Evolutionary conservation across 2,888 invertebrate species (phyloP), one percentile per base, ranked within the genome.

Genomic region (Caenorhabditis japonica): DNA sequence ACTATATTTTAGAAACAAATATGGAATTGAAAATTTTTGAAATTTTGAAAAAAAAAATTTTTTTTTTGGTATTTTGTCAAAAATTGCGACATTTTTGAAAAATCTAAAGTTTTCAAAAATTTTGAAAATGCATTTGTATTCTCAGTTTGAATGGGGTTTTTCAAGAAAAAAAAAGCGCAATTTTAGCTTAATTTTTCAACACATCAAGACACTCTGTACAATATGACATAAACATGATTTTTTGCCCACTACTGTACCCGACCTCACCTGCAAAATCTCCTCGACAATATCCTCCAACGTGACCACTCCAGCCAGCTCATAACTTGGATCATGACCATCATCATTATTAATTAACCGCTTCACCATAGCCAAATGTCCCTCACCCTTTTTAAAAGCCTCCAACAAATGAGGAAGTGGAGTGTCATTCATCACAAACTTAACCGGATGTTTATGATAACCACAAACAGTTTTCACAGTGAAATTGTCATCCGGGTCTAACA

Each of bases 401-500:
- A 99, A 92, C 92, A 99, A 94, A 51, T 94, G 91, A 86, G 96
- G 95, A 49, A 99, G 90, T 0, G 95, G 96, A 72, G 94, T 93
- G 88, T 99, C 97, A 87, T 96, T 95, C 88, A 95, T 96, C 30
- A 97, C 94, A 88, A 95, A 96, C 89, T 95, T 94, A 88, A 95
- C 94, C 0, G 93, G 93, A 90, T 97, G 97, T 89, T 96, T 95
- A 90, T 95, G 95, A 66, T 87, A 87, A 5, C 84, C 84, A 52
- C 86, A 87, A 5, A 87, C 82, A 3, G 82, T 83, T 10, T 77
- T 69, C 17, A 86, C 83, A 0, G 84, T 80, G 72, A 95, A 96
- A 89, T 94, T 94, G 90, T 99, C 97, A 89, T 97, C 97, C 0
- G 99, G 96, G 90, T 99, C 99, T 80, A 99, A 93, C 88, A 99